A percentile compares a stretch with the other conserved stretches of the same genome.
phyloP scores from a whole-genome alignment of 2,113 vertebrate species.

The Chiloscyllium plagiosum region DNA sequence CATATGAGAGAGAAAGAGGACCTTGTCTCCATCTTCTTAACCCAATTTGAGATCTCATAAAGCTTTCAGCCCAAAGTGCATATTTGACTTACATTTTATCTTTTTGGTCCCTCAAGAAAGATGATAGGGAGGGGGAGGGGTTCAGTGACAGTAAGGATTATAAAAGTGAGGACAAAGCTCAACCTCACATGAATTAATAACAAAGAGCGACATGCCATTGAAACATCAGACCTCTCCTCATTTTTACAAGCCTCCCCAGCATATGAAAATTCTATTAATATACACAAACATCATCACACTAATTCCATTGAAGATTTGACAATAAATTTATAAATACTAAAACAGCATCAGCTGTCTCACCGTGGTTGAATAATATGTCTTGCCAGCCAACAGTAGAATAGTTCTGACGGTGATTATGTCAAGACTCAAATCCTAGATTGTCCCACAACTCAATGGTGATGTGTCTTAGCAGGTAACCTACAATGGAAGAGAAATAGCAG shows the following conservation, averaged over 20 bases:
- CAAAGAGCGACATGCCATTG: neutral
- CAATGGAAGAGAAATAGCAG: neutral
- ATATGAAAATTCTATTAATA: neutral
- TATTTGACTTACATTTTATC: neutral
- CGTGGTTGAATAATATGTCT: neutral
- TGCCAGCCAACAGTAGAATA: neutral
- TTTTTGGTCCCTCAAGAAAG: neutral
- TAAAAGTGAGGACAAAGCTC: neutral
- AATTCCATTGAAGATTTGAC: neutral
- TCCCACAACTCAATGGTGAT: neutral
- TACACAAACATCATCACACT: neutral
- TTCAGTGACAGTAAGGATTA: neutral
- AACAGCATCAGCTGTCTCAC: neutral
- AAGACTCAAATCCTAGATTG: neutral
- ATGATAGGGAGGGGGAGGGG: neutral
- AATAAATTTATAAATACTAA: neutral
- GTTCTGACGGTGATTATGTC: neutral
- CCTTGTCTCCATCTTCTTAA: neutral
- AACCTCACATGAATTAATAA: neutral
- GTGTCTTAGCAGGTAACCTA: constrained; percentile 8
- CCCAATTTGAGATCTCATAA: neutral
- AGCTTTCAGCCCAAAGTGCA: neutral
- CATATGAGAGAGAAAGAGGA: neutral
- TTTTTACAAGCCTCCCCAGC: neutral
- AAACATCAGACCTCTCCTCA: neutral